phyloP scores from a whole-genome alignment of 2,888 invertebrate species.

The Eilema griseolum region DNA sequence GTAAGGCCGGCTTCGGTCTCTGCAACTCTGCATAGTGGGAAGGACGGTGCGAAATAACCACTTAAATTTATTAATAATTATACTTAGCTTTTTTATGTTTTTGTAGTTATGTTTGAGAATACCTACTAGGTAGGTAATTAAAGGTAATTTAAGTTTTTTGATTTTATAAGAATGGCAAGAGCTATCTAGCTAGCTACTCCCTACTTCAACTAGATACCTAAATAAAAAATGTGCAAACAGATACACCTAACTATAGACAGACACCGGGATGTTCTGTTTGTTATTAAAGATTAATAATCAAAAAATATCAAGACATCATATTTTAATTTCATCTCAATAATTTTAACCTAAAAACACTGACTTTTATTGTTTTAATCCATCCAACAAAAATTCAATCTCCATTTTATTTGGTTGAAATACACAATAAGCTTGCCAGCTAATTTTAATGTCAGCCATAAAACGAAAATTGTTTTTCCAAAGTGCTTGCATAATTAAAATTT shows the following conservation, averaged over 20 bases:
- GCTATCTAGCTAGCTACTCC: not conserved
- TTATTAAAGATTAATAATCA: not conserved
- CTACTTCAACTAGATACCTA: not conserved
- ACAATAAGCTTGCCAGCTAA: conserved; percentile 47
- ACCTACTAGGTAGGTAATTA: too few relatives aligned
- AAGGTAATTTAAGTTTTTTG: not conserved
- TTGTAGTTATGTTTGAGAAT: not conserved
- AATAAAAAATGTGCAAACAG: not conserved
- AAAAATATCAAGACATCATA: not conserved
- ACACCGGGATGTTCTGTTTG: not conserved
- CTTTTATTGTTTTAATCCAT: not conserved
- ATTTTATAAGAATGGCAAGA: too few relatives aligned
- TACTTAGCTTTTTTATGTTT: conserved; percentile 27
- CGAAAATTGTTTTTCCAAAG: conserved; percentile 57
- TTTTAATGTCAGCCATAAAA: conserved; percentile 59
- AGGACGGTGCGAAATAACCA: conserved; percentile 52
- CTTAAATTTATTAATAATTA: conserved; percentile 38
- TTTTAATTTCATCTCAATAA: not conserved
- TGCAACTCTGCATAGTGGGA: conserved; percentile 77
- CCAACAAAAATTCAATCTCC: not conserved
- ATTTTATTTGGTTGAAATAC: conserved; percentile 18
- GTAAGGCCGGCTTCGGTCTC: conserved; percentile 73
- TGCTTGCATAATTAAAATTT: conserved; percentile 79
- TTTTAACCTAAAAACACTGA: not conserved
- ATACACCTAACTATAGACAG: not conserved